Base-by-base conservation (phyloP, 1,140 invertebrate species). In the Macrobrachium rosenbergii region DNA sequence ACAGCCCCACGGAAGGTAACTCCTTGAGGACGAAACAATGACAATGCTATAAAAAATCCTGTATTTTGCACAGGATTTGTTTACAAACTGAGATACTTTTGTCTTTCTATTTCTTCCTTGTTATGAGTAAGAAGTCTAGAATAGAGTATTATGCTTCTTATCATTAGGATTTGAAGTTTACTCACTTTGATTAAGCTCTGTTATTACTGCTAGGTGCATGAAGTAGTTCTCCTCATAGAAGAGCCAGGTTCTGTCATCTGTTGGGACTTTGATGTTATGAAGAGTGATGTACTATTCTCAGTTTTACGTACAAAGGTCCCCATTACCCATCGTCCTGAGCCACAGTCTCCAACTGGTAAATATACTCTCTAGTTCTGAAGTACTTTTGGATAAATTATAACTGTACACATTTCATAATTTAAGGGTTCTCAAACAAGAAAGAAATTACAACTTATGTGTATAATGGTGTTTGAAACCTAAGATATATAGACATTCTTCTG, bases 181-280 rank as follows among this genome's bases (percentile, higher is more conserved):
- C 19, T 79, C 7, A 23, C 17, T 23, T 45, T n/a, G n/a, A 63
- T 43, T 10, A 59, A 11, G n/a, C 14, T 77, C 8, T 37, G 82
- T 58, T 79, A 37, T n/a, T 28, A 43, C 7, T 60, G 37, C 23
- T 94, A 96, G 93, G 94, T 95, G 62, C 96, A 98, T 93, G 96
- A 98, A 91, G 95, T 98, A 77, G 93, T 97, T 67, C 95, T 99
- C 62, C 93, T 94, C 73, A 97, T 97, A 87, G 94, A 95, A 67
- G 96, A 98, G 92, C 94, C 95, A 64, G 96, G 97, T 78, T 96
- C 96, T 91, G 97, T 99, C 80, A 94, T 99, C 17, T 99, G 97
- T 21, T 99, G 98, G 98, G 98, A 99, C 92, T 99, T 99, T 94
- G 98, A 99, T 93, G 96, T 99, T 12, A 94, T 98, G 92, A 95